Conservation (phyloP, 2,888 invertebrate species). For the Dasypolia templi region DNA sequence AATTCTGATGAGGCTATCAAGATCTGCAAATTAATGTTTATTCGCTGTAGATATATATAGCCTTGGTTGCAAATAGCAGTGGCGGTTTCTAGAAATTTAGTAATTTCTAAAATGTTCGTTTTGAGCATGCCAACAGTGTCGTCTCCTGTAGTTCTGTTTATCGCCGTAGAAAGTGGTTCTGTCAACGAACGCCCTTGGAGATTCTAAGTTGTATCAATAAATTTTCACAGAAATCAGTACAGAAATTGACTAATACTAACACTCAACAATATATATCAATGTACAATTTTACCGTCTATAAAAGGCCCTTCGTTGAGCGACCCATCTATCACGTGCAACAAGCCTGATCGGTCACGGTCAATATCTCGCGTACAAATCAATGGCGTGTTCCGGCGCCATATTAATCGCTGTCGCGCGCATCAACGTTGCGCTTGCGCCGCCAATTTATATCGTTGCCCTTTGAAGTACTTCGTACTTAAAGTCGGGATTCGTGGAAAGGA, state of each 20-base stretch:
- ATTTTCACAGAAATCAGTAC: not conserved
- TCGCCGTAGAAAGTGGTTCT: not conserved
- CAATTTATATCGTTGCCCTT: conserved; percentile 80
- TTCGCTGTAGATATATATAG: conserved; percentile 1
- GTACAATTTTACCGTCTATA: conserved; percentile 28
- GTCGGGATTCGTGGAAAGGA: conserved; percentile 70
- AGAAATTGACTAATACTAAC: conserved; percentile 1
- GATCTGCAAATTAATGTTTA: conserved; percentile 54
- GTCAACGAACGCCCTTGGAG: not conserved
- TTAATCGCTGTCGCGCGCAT: conserved; percentile 77
- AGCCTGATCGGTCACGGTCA: conserved; percentile 78
- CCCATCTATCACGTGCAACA: conserved; percentile 70
- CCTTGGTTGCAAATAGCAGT: conserved; percentile 34
- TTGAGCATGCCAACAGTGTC: not conserved
- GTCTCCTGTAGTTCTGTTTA: not conserved
- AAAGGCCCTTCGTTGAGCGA: conserved; percentile 42
- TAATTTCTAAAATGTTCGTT: not conserved
- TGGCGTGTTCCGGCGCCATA: conserved; percentile 78
- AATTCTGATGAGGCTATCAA: conserved; percentile 56
- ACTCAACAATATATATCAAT: conserved; percentile 10
- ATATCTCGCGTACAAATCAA: conserved; percentile 69
- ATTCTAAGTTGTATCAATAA: not conserved
- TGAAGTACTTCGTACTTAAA: conserved; percentile 76
- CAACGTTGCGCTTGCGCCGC: conserved; percentile 76
- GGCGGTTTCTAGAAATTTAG: not conserved